phyloP scores from a whole-genome alignment of 2,888 invertebrate species.

The Catonia carolina region DNA sequence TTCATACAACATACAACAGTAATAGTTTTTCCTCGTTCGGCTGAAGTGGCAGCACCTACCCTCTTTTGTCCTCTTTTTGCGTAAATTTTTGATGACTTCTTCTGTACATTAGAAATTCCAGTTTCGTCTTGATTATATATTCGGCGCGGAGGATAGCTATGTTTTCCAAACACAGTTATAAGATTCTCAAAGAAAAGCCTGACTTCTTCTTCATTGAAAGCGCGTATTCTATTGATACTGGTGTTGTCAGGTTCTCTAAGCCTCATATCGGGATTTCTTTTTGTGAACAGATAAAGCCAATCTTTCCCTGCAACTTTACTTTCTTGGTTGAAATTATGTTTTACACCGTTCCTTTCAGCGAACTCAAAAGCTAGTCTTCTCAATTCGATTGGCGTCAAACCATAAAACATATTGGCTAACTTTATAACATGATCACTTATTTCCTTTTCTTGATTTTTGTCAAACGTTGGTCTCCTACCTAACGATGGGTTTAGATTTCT shows the following conservation, averaged over 20 bases:
- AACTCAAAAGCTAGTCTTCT: slow-evolving; percentile 14
- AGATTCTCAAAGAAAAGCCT: slow-evolving; percentile 34
- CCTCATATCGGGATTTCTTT: slow-evolving; percentile 30
- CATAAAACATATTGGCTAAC: slow-evolving; percentile 22
- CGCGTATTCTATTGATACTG: slow-evolving; percentile 35
- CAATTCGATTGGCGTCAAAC: slow-evolving; percentile 19
- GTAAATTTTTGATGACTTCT: slow-evolving; percentile 2
- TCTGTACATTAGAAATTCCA: slow-evolving; percentile 35
- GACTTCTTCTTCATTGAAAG: slow-evolving; percentile 36
- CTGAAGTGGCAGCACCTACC: slow-evolving; percentile 9
- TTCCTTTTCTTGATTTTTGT: slow-evolving; percentile 16
- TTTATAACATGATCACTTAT: slow-evolving; percentile 17
- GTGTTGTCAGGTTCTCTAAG: slow-evolving; percentile 37
- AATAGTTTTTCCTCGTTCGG: slow-evolving; percentile 33
- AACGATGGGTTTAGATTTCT: background rate
- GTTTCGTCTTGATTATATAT: slow-evolving; percentile 44
- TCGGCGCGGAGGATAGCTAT: slow-evolving; percentile 25
- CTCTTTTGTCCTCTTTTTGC: too few species aligned
- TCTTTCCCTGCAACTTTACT: slow-evolving; percentile 26
- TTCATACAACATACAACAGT: slow-evolving; percentile 43
- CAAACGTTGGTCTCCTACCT: slow-evolving; percentile 21
- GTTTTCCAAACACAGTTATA: slow-evolving; percentile 28
- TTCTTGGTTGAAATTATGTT: slow-evolving; percentile 15
- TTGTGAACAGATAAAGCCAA: slow-evolving; percentile 30
- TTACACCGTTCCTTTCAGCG: slow-evolving; percentile 28